Evolutionary conservation across 2,888 invertebrate genomes (phyloP), one percentile per base, ranked within the genome.

Genomic region (Parascotia fuliginaria): DNA sequence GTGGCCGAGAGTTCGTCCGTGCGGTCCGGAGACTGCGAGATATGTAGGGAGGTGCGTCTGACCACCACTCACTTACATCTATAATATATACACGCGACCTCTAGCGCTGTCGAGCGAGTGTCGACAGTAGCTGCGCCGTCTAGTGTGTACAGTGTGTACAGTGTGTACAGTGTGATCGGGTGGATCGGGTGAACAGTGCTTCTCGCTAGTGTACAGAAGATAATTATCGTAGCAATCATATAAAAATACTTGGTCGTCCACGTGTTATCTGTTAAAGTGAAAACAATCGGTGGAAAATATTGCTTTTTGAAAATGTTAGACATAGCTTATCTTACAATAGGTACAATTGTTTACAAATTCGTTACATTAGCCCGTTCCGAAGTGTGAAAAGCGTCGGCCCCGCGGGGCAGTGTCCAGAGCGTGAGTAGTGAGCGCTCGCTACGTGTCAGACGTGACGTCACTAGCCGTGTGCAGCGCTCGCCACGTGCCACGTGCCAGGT

Each of bases 171-270:
- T n/a, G n/a, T n/a, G n/a, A n/a, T n/a, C n/a, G n/a, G n/a, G n/a
- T n/a, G n/a, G n/a, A n/a, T n/a, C n/a, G n/a, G n/a, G n/a, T n/a
- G 39, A 56, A 50, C 42, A 39, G 54, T 65, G 57, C 57, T 40
- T 31, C 38, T 50, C 58, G 40, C 61, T 49, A 40, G 46, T 52
- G 50, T 55, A 45, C 38, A 57, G 39, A 39, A 50, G 38, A n/a
- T n/a, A n/a, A n/a, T n/a, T n/a, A 39, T 53, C 19, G 44, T 32
- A 50, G 62, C 52, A 55, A 53, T 57, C 29, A 57, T 67, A 65
- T 39, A 65, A 65, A 68, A 68, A 55, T 60, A 52, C 42, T 65
- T 62, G 57, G 62, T 62, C 59, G 46, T 58, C 42, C 42, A 32
- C 50, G 49, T 47, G 41, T 37, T 13, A 38, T 36, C 42, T 40